Evolutionary conservation across 2,797 vertebrate genomes (phyloP).

Genomic region (Tamandua tetradactyla): DNA sequence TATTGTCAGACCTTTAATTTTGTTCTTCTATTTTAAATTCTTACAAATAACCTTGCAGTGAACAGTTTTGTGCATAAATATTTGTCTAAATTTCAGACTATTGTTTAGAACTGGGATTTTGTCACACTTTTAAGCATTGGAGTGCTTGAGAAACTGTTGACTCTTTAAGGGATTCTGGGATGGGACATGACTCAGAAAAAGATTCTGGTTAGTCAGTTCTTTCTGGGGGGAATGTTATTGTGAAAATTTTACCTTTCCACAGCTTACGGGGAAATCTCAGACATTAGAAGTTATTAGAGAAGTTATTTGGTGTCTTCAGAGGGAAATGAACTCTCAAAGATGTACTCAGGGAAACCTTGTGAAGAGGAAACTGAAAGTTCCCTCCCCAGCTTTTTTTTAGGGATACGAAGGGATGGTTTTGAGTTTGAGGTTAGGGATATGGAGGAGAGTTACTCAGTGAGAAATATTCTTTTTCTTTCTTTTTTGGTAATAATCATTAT

Average conservation of each 20-base stretch:
- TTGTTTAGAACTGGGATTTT: conserved; percentile 12
- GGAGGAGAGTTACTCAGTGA: not conserved
- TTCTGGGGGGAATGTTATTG: not conserved
- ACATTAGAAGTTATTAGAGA: not conserved
- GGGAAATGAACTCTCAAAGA: not conserved
- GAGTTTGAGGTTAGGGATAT: not conserved
- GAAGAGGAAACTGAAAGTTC: not conserved
- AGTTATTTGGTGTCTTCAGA: not conserved
- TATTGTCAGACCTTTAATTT: not conserved
- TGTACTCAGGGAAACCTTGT: not conserved
- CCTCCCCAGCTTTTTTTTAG: not conserved
- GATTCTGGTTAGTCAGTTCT: not conserved
- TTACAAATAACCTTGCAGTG: not conserved
- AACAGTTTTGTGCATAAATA: not conserved
- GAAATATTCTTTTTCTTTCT: not conserved
- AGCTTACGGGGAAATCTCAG: not conserved
- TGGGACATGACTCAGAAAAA: not conserved
- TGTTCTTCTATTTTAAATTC: conserved; percentile 35
- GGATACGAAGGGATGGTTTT: not conserved
- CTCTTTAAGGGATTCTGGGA: not conserved
- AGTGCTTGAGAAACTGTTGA: not conserved
- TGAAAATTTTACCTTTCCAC: not conserved
- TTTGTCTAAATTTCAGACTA: not conserved
- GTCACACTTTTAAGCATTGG: not conserved
- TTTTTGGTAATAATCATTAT: not conserved